Conservation (phyloP, 2,797 vertebrate genomes). For the Trachurus trachurus region DNA sequence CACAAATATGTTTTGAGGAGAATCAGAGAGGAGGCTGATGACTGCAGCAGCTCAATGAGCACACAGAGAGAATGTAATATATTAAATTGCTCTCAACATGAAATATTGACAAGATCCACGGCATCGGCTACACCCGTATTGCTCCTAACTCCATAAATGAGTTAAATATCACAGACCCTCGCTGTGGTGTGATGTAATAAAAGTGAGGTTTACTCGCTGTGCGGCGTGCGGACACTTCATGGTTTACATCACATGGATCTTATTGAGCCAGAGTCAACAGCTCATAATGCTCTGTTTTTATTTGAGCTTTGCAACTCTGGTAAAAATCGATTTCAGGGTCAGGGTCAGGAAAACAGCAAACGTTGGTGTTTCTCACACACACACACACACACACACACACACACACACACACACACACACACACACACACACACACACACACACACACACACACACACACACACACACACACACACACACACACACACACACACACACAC, state of each 20-base stretch:
- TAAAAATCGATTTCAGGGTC: slow-evolving; percentile 63
- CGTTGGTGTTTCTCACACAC: slow-evolving; percentile 5
- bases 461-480: too few relatives aligned
- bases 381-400: too few relatives aligned
- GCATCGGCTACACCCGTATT: slow-evolving; percentile 48
- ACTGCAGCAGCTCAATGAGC: slow-evolving; percentile 46
- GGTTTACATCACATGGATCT: slow-evolving; percentile 57
- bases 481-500: too few relatives aligned
- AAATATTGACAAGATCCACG: slow-evolving; percentile 71
- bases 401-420: too few relatives aligned
- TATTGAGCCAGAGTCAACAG: slow-evolving; percentile 58
- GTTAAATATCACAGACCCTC: slow-evolving; percentile 57
- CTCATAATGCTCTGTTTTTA: slow-evolving; percentile 62
- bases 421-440: too few relatives aligned
- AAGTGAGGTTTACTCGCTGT: slow-evolving; percentile 47
- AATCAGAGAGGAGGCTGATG: slow-evolving; percentile 53
- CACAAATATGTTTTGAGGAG: slow-evolving; percentile 57
- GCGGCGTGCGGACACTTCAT: slow-evolving; percentile 59
- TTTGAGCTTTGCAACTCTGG: slow-evolving; percentile 55
- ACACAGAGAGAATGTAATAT: slow-evolving; percentile 61
- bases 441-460: too few relatives aligned
- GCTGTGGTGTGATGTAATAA: slow-evolving; percentile 62
- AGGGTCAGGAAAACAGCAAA: slow-evolving; percentile 47
- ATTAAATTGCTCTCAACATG: slow-evolving; percentile 68
- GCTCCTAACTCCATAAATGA: slow-evolving; percentile 63